Base-by-base conservation (phyloP, 2,113 vertebrate genomes). In the Atrichornis clamosus region DNA sequence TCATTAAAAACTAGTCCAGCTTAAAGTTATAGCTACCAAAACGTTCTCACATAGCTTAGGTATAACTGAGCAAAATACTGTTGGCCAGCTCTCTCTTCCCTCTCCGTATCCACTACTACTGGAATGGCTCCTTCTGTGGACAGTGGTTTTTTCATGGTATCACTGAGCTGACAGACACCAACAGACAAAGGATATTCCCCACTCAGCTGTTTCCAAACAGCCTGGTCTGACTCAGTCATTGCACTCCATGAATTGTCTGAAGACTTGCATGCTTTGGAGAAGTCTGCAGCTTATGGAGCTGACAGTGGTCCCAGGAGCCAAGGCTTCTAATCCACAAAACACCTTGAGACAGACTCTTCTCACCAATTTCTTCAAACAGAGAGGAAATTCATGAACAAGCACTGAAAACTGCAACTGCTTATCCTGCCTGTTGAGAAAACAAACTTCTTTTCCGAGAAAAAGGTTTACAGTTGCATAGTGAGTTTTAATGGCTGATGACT, bases 31-130 rank as follows among this genome's bases (percentile, higher is more conserved):
- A 84, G 16, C 46, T 50, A 75, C 42, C 73, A 59, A 74, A 56
- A 32, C 6, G 8, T 17, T n/a, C 55, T 33, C 5, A 1, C 13
- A 16, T 9, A 74, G 12, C 28, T 62, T 21, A 60, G 26, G 30
- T 10, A 5, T 1, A 70, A 21, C 19, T 27, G 33, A 78, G 19
- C 39, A 87, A 72, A 84, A 67, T 2, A 41, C 16, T 63, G 16
- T 13, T 50, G 19, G 23, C n/a, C 28, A 56, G 35, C 30, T 85
- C 37, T 37, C 24, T 26, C 10, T 11, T 10, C 10, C 2, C 11
- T 52, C 15, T 77, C 37, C 0, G 0, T 35, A 59, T 26, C 50
- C 5, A 5, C 22, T n/a, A 5, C 50, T n/a, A 22, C 0, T 62
- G 86, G 26, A 50, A 69, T 30, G 15, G 28, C 41, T 49, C 6